These are phyloP conservation scores for Silurus meridionalis DNA, from an alignment of 2,113 vertebrate genomes.

Conservation along the genomic window DNA sequence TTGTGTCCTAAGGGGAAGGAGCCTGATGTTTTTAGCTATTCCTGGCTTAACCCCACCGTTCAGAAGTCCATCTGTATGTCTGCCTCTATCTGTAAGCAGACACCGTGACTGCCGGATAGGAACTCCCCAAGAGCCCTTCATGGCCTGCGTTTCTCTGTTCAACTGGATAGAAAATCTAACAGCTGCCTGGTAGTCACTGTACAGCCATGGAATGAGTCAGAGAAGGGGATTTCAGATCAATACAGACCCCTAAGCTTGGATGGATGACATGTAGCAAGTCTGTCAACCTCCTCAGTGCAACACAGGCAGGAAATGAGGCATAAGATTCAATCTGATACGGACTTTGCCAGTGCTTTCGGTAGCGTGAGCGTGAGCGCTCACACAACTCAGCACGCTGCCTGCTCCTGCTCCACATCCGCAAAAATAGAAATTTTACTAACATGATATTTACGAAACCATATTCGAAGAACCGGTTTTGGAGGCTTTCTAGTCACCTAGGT, in stretches of 20 bases:
- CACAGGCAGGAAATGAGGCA: conserved; percentile 24
- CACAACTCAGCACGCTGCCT: neutral
- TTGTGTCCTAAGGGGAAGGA: conserved; percentile 7
- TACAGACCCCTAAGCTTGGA: neutral
- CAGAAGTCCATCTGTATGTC: conserved; percentile 2
- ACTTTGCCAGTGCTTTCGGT: neutral
- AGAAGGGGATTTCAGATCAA: neutral
- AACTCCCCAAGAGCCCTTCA: neutral
- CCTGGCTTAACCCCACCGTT: neutral
- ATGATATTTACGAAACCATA: neutral
- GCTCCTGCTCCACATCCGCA: neutral
- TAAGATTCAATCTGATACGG: neutral
- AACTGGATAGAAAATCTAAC: neutral
- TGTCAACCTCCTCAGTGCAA: neutral
- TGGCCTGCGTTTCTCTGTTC: neutral
- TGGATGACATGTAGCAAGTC: neutral
- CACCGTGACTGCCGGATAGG: conserved; percentile 30
- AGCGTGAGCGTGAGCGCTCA: neutral
- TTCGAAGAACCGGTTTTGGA: neutral
- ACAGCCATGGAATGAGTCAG: neutral
- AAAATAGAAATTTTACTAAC: neutral
- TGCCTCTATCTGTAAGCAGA: conserved; percentile 36
- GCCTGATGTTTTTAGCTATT: conserved; percentile 26
- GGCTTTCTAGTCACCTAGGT: neutral
- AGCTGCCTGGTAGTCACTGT: neutral